A percentile compares a stretch with the other conserved stretches of the same genome.
These are phyloP conservation scores for Chloroclysta siterata DNA, from an alignment of 2,888 invertebrate species.

Conservation along the genomic window DNA sequence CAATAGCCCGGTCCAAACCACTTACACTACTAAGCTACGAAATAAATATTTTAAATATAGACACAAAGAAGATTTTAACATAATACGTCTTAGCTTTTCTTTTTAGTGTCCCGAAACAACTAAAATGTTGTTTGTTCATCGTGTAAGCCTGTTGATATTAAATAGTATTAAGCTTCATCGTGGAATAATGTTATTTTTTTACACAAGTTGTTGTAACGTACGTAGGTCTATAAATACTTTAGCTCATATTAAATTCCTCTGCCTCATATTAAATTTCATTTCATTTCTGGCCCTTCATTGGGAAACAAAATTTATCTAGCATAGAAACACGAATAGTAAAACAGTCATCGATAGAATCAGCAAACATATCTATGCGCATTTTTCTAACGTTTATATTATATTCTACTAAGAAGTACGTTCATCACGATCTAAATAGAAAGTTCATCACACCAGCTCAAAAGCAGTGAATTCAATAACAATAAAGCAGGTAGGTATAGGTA, in stretches of 20 bases:
- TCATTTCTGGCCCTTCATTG: no score
- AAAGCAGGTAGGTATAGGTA: constrained; percentile 19
- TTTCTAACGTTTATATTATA: no score
- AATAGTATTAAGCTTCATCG: not conserved
- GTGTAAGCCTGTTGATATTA: constrained; percentile 58
- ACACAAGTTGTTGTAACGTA: no score
- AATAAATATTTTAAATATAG: constrained; percentile 47
- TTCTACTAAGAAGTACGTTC: no score
- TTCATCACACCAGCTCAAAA: constrained; percentile 16
- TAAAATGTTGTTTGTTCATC: constrained; percentile 65
- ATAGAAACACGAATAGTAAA: no score
- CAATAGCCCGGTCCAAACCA: constrained; percentile 49
- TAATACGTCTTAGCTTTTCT: constrained; percentile 70
- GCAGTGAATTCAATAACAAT: constrained; percentile 36
- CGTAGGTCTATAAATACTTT: no score
- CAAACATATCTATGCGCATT: no score
- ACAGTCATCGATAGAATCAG: no score
- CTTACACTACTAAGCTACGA: constrained; percentile 49
- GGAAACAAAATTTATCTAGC: no score
- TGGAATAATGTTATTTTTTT: no score
- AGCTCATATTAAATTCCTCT: no score
- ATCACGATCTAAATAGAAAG: not conserved
- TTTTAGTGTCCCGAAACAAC: constrained; percentile 57
- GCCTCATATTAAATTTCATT: no score
- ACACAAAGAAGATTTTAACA: constrained; percentile 74